phyloP scores from a whole-genome alignment of 2,888 invertebrate genomes.

The Agrotis exclamationis region DNA sequence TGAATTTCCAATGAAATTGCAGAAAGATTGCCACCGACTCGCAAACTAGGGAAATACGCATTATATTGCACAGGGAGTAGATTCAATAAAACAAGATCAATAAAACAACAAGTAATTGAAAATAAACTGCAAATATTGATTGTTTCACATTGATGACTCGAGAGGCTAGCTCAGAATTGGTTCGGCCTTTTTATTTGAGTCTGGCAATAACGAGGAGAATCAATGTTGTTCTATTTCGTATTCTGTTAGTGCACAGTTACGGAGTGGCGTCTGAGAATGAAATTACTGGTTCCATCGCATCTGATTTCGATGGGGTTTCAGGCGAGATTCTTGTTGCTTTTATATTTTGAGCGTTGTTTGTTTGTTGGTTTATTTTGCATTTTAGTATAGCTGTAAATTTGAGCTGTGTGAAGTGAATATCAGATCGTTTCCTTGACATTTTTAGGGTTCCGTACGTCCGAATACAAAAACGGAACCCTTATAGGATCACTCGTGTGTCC shows the following conservation, averaged over 20 bases:
- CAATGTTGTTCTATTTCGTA: conserved; percentile 79
- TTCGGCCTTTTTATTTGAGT: conserved; percentile 67
- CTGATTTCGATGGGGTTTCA: conserved; percentile 34
- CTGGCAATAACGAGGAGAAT: conserved; percentile 76
- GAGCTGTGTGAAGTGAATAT: not conserved
- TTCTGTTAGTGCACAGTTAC: conserved; percentile 70
- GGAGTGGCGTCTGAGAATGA: conserved; percentile 72
- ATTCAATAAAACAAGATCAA: conserved; percentile 11
- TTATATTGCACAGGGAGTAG: not conserved
- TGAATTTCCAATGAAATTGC: not conserved
- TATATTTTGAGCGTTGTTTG: not conserved
- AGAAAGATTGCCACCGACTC: not conserved
- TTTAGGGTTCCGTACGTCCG: too few species aligned
- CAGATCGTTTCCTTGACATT: not conserved
- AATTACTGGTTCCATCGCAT: conserved; percentile 71
- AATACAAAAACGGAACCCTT: too few species aligned
- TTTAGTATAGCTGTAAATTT: not conserved
- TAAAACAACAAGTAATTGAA: conserved; percentile 32
- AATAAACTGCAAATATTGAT: conserved; percentile 41
- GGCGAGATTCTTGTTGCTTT: conserved; percentile 16
- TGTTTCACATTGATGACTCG: conserved; percentile 52
- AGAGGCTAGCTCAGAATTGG: conserved; percentile 53
- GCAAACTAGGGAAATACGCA: not conserved
- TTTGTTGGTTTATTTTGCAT: not conserved
- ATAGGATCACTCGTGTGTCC: too few species aligned